phyloP scores from a whole-genome alignment of 2,797 vertebrate genomes.

The Clangula hyemalis region DNA sequence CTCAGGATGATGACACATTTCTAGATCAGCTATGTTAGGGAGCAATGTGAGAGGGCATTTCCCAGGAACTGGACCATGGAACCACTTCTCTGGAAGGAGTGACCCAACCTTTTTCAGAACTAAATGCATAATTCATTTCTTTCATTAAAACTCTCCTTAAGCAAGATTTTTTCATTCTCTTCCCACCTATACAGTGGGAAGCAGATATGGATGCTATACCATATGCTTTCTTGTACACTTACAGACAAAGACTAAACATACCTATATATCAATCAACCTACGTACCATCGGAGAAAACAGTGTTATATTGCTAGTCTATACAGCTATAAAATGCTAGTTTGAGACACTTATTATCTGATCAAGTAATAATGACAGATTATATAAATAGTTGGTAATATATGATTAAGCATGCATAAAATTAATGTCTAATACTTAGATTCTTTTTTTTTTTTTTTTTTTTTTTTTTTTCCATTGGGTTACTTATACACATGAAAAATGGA shows the following conservation, averaged over 20 bases:
- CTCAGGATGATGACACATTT: rapidly evolving
- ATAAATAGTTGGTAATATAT: background rate
- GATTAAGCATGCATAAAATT: background rate
- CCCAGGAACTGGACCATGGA: background rate
- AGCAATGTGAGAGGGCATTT: background rate
- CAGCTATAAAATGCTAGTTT: background rate
- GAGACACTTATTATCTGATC: background rate
- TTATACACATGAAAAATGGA: background rate
- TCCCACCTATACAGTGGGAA: rapidly evolving
- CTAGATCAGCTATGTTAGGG: background rate
- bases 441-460: background rate
- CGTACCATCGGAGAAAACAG: background rate
- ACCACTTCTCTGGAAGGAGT: background rate
- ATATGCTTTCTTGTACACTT: background rate
- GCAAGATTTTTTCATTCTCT: background rate
- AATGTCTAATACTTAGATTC: background rate
- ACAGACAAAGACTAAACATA: background rate
- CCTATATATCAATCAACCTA: rapidly evolving
- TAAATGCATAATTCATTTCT: background rate
- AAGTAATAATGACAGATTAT: background rate
- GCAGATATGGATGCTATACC: background rate
- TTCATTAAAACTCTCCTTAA: background rate
- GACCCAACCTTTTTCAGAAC: background rate
- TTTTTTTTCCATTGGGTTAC: background rate
- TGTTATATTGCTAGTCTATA: background rate